phyloP scores from a whole-genome alignment of 2,888 invertebrate genomes.

The Morinoia aosen region DNA sequence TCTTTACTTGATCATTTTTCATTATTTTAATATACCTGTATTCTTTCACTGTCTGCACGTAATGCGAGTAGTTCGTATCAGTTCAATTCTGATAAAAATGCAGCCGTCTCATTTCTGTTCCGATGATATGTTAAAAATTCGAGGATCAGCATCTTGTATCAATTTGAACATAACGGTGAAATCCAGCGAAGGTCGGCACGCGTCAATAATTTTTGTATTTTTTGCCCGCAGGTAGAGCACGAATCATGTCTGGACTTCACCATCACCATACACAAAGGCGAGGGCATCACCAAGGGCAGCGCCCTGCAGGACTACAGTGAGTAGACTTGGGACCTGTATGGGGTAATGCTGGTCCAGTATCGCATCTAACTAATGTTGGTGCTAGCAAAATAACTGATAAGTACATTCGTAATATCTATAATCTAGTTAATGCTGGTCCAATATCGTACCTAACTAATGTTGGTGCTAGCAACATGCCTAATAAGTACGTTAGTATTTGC shows the following conservation, averaged over 20 bases:
- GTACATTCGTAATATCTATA: too few species aligned
- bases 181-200: too few species aligned
- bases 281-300: conserved; percentile 72
- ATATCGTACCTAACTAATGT: too few species aligned
- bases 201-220: too few species aligned
- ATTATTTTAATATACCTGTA: neutral
- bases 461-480: too few species aligned
- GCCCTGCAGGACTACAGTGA: conserved; percentile 70
- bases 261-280: conserved; percentile 70
- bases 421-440: too few species aligned
- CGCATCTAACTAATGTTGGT: too few species aligned
- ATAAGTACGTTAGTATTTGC: too few species aligned
- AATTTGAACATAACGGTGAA: too few species aligned
- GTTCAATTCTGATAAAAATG: neutral
- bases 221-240: conserved; percentile 70
- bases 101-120: neutral
- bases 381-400: too few species aligned
- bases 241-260: conserved; percentile 70
- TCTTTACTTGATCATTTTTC: neutral
- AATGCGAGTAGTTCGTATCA: neutral
- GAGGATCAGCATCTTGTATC: neutral
- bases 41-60: neutral
- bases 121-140: neutral
- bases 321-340: conserved; percentile 58
- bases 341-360: neutral